Percentiles rank a stretch among this genome's conserved stretches.
Conservation (phyloP, 2,797 vertebrate species). For the Okamejei kenojei region DNA sequence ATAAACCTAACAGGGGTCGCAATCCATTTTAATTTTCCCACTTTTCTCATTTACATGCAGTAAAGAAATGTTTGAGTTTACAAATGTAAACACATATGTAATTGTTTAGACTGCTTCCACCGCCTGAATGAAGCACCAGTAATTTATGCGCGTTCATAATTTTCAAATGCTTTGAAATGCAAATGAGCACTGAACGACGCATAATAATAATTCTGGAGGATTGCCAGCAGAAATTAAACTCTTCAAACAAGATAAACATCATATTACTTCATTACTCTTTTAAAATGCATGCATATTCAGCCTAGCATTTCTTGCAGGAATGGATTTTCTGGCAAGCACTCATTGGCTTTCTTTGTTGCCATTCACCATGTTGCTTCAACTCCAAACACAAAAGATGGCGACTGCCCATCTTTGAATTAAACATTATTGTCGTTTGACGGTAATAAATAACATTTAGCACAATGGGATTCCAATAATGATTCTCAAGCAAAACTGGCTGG, state of each 20-base stretch:
- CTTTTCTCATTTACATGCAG: constrained; percentile 1
- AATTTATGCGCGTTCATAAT: constrained; percentile 72
- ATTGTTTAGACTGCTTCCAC: constrained; percentile 18
- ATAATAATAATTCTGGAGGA: constrained; percentile 73
- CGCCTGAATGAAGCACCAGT: background rate
- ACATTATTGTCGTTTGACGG: constrained; percentile 91
- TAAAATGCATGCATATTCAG: constrained; percentile 96
- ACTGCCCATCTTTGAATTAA: constrained; percentile 85
- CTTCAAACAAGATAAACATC: constrained; percentile 97
- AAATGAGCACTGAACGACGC: constrained; percentile 68
- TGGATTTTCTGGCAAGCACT: constrained; percentile 74
- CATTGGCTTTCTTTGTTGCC: constrained; percentile 74
- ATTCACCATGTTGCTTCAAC: constrained; percentile 68
- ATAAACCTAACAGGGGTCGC: background rate
- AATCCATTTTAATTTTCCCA: background rate
- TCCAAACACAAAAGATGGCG: constrained; percentile 64
- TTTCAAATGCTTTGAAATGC: constrained; percentile 62
- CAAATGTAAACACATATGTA: constrained; percentile 31
- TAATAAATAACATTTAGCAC: constrained; percentile 99
- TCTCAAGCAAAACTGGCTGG: constrained; percentile 76
- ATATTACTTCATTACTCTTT: constrained; percentile 99
- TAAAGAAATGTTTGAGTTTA: constrained; percentile 7
- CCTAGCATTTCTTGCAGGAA: constrained; percentile 74
- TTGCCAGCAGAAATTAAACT: constrained; percentile 85
- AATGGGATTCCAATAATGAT: constrained; percentile 94